Conservation (phyloP, 2,888 invertebrate species). For the Drepanosiphum platanoidis region DNA sequence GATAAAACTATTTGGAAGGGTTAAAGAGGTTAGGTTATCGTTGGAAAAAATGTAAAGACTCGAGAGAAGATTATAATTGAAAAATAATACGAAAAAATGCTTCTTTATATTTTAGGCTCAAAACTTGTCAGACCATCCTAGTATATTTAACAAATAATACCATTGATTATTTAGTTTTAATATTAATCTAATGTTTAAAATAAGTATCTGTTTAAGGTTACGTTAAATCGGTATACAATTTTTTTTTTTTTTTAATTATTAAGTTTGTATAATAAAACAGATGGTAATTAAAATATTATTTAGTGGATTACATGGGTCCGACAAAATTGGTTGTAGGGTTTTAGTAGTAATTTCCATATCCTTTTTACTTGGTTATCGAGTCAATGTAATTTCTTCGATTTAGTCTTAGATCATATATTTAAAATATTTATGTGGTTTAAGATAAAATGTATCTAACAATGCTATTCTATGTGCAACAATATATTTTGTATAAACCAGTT, state of each 20-base stretch:
- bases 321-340: background rate
- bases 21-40: too few relatives aligned
- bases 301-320: constrained; percentile 21
- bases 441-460: constrained; percentile 11
- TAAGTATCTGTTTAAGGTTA: constrained; percentile 34
- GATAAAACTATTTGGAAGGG: too few relatives aligned
- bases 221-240: constrained; percentile 10
- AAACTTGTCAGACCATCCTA: too few relatives aligned
- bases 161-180: constrained; percentile 27
- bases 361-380: background rate
- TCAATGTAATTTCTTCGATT: background rate
- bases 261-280: constrained; percentile 5
- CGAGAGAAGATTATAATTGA: too few relatives aligned
- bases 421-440: constrained; percentile 2
- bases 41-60: too few relatives aligned
- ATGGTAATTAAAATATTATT: background rate
- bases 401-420: background rate
- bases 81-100: too few relatives aligned
- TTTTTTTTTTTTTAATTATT: constrained; percentile 13
- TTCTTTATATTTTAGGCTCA: too few relatives aligned
- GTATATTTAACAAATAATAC: constrained; percentile 1
- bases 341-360: constrained; percentile 25
- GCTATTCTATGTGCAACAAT: constrained; percentile 29
- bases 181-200: constrained; percentile 23
- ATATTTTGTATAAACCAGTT: constrained; percentile 19